phyloP scores from a whole-genome alignment of 1,140 invertebrate genomes.

The Hermetia illucens region DNA sequence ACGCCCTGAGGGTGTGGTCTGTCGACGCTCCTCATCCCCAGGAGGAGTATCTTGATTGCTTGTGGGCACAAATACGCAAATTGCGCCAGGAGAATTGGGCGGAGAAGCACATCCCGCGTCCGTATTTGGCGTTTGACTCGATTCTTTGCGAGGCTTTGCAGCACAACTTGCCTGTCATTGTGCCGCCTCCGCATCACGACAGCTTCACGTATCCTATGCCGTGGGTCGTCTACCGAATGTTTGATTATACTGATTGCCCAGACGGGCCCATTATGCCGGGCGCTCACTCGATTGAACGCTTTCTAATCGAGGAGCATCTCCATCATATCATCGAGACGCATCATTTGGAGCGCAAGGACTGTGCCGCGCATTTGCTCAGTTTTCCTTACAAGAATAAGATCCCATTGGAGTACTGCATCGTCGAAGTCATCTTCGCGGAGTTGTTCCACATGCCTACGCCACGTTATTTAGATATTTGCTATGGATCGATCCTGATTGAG shows the following conservation, averaged over 20 bases:
- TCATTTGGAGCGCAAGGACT: constrained; percentile 83
- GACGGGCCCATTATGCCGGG: constrained; percentile 84
- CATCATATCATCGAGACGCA: constrained; percentile 86
- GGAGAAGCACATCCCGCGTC: constrained; percentile 90
- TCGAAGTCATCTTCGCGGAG: constrained; percentile 92
- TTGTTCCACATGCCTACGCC: constrained; percentile 84
- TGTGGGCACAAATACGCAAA: constrained; percentile 92
- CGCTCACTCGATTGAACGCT: constrained; percentile 93
- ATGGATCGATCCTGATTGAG: constrained; percentile 92
- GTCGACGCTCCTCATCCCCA: constrained; percentile 86
- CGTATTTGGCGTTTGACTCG: constrained; percentile 91
- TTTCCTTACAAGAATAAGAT: constrained; percentile 90
- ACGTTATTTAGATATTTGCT: constrained; percentile 81
- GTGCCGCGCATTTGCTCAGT: constrained; percentile 79
- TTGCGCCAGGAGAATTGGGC: constrained; percentile 89
- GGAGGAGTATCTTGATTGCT: constrained; percentile 95
- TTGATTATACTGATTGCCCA: constrained; percentile 97
- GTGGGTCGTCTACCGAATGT: constrained; percentile 84
- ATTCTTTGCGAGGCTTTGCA: constrained; percentile 90
- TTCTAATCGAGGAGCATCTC: constrained; percentile 94
- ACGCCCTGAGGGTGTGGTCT: constrained; percentile 84
- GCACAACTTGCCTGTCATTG: constrained; percentile 81
- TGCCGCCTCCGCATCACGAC: constrained; percentile 84
- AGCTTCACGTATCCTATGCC: constrained; percentile 80
- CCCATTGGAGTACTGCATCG: constrained; percentile 95